Evolutionary conservation across 1,140 invertebrate species (phyloP).

Genomic region (Drosophila quadrilineata): DNA sequence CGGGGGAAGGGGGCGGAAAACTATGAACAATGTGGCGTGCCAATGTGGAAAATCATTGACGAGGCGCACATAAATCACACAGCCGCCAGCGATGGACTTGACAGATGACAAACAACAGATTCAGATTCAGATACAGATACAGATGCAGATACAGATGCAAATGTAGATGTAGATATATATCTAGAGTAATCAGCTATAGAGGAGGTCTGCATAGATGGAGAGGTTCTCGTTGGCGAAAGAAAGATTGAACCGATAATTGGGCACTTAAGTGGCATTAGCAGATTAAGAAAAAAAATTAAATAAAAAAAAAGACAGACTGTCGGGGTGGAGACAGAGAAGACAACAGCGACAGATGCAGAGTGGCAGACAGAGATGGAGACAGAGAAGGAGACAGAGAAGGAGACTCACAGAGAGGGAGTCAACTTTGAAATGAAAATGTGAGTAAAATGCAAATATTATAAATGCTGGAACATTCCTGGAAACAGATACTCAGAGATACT

Average conservation of each 20-base stretch:
- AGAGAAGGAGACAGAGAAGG: not conserved
- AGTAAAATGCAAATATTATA: conserved; percentile 66
- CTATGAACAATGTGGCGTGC: conserved; percentile 68
- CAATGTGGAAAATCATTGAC: conserved; percentile 79
- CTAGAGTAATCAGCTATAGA: conserved; percentile 3
- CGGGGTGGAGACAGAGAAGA: conserved; percentile 9
- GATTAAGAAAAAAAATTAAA: too few species aligned
- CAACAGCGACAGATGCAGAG: too few species aligned
- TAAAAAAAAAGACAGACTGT: too few species aligned
- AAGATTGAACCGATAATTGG: conserved; percentile 61
- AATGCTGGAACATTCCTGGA: conserved; percentile 56
- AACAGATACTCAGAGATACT: conserved; percentile 39
- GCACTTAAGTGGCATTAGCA: conserved; percentile 75
- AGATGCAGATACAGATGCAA: conserved; percentile 10
- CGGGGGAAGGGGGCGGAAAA: too few species aligned
- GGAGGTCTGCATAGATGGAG: not conserved
- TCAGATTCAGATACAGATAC: not conserved
- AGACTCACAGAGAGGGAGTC: too few species aligned
- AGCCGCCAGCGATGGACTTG: conserved; percentile 64
- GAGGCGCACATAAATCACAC: conserved; percentile 71
- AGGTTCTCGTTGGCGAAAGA: not conserved
- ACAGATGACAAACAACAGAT: conserved; percentile 76
- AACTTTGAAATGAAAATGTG: conserved; percentile 35
- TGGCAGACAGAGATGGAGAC: not conserved
- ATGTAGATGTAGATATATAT: not conserved